These are phyloP conservation scores for Lasaia peninsularis DNA, from an alignment of 1,140 invertebrate genomes.

Conservation along the genomic window DNA sequence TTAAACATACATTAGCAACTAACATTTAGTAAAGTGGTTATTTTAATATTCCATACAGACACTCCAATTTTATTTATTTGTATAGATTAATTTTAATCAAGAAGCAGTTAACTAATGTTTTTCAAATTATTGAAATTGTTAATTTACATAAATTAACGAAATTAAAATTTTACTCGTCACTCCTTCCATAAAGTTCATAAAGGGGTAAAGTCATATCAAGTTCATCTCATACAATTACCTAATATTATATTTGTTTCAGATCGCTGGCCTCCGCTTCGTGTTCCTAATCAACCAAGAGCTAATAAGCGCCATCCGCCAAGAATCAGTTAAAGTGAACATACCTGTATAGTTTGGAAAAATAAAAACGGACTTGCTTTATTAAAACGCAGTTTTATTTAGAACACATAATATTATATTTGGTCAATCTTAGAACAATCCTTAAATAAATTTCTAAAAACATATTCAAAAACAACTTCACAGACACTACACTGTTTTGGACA, in stretches of 20 bases:
- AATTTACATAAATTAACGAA: no score
- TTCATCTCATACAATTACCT: background rate
- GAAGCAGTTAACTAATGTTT: no score
- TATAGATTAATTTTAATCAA: no score
- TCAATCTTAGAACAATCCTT: slow-evolving; percentile 70
- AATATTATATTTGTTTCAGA: slow-evolving; percentile 72
- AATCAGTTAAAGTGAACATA: slow-evolving; percentile 86
- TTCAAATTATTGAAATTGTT: no score
- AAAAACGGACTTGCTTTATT: slow-evolving; percentile 41
- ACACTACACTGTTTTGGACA: slow-evolving; percentile 30
- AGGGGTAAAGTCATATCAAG: no score
- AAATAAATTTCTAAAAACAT: slow-evolving; percentile 59
- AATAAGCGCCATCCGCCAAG: slow-evolving; percentile 89
- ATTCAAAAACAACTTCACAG: slow-evolving; percentile 42
- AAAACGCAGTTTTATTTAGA: slow-evolving; percentile 64
- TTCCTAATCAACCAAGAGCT: slow-evolving; percentile 96
- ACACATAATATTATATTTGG: slow-evolving; percentile 74
- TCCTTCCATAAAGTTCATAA: no score
- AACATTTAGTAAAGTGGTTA: no score
- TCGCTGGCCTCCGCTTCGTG: slow-evolving; percentile 92
- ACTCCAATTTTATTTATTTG: no score
- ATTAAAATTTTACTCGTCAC: no score
- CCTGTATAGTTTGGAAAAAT: slow-evolving; percentile 54
- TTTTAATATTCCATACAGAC: no score
- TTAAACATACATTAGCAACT: no score